Evolutionary conservation across 2,888 invertebrate genomes (phyloP), one percentile per base, ranked within the genome.

Genomic region (Unio pictorum): DNA sequence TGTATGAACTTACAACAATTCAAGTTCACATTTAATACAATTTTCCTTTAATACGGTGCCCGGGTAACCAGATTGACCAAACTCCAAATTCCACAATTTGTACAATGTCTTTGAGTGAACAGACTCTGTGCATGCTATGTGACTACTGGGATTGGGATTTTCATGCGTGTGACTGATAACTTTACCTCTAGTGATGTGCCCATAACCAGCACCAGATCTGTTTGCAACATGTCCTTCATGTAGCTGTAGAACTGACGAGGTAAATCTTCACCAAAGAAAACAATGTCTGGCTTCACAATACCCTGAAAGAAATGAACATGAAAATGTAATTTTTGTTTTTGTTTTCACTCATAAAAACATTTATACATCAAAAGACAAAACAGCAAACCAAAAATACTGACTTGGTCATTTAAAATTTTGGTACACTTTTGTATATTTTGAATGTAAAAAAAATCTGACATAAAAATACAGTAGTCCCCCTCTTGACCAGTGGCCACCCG

Each of bases 141-240:
- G 23, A 56, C 26, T 23, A 54, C 1, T 28, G 5, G 17, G 20
- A 18, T 55, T 57, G 55, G 20, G 7, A 20, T 54, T 59, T 4
- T 15, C n/a, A 58, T 45, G 45, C n/a, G 30, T 26, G 45, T 7
- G 23, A n/a, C 30, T 23, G 5, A 7, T 55, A 15, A n/a, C 55
- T 61, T 62, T 71, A 90, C 91, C 86, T 90, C 90, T 56, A 91
- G 79, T n/a, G 90, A 90, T 26, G 90, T 91, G 58, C 91, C 91
- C 88, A 91, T 88, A 34, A 91, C 87, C 55, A 91, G 81, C 26
- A 90, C 83, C 68, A 89, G 74, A 76, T 90, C 90, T 55, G 89
- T 84, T 61, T 84, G 83, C 26, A 85, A 72, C 83, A 89, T 84
- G 80, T 91, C 90, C 67, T 82, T 83, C 70, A 87, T 78, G 75